These are phyloP conservation scores for Spea multiplicata DNA, from an alignment of 2,113 vertebrate genomes.

Conservation along the genomic window DNA sequence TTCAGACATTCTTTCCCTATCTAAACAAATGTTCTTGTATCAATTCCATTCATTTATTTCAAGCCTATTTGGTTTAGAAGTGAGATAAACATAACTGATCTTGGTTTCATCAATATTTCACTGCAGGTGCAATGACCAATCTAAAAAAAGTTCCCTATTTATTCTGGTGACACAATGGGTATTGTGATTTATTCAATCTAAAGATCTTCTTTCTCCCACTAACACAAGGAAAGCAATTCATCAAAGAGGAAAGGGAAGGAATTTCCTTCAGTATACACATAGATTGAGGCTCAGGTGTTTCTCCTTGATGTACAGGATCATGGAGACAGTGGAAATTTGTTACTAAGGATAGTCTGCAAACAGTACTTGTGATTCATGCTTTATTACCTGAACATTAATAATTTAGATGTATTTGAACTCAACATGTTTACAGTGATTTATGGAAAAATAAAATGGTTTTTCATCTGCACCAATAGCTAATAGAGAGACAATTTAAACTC, in stretches of 20 bases:
- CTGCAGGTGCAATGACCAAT: slow-evolving; percentile 17
- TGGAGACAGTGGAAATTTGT: no score
- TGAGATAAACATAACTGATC: slow-evolving; percentile 11
- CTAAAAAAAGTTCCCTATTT: slow-evolving; percentile 15
- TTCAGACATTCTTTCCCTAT: background rate
- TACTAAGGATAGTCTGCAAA: no score
- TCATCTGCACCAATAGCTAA: no score
- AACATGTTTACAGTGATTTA: no score
- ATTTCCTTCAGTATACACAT: no score
- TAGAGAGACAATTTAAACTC: no score
- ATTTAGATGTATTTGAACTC: no score
- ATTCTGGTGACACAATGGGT: slow-evolving; percentile 7
- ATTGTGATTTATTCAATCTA: slow-evolving; percentile 19
- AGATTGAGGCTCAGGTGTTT: no score
- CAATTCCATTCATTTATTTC: background rate
- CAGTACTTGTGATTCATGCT: no score
- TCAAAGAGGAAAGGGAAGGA: background rate
- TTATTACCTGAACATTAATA: no score
- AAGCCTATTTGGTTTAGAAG: slow-evolving; percentile 10
- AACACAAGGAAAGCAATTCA: background rate
- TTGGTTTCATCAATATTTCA: slow-evolving; percentile 14
- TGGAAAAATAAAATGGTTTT: no score
- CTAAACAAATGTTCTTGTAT: slow-evolving; percentile 1
- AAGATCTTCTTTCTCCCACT: background rate
- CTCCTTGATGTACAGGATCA: no score